Evolutionary conservation across 2,888 invertebrate genomes (phyloP).

Genomic region (Ferdinandea cuprea): DNA sequence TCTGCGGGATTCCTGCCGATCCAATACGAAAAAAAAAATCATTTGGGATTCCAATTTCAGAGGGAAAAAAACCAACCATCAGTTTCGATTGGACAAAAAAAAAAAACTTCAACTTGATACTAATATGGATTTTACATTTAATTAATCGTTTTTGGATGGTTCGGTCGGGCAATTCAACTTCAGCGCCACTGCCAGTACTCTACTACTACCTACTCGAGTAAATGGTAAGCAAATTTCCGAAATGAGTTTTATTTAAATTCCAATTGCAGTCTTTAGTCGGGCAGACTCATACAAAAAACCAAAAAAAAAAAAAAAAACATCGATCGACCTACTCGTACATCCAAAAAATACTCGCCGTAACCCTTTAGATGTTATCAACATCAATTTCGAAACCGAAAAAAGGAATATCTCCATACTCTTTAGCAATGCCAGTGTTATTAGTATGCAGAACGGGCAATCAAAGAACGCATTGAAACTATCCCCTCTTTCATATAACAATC

Average conservation of each 20-base stretch:
- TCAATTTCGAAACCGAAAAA: constrained; percentile 54
- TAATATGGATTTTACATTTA: constrained; percentile 77
- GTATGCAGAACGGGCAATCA: constrained; percentile 72
- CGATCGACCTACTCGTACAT: constrained; percentile 36
- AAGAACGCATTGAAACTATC: constrained; percentile 70
- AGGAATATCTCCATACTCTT: neutral
- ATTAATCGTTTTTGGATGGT: constrained; percentile 76
- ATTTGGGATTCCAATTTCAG: constrained; percentile 52
- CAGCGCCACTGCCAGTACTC: constrained; percentile 1
- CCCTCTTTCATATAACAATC: neutral
- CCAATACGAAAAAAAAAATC: constrained; percentile 44
- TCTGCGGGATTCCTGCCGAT: constrained; percentile 22
- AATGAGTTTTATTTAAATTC: constrained; percentile 72
- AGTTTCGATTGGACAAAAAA: constrained; percentile 10
- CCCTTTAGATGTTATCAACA: constrained; percentile 70
- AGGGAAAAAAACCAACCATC: constrained; percentile 16
- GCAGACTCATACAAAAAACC: neutral
- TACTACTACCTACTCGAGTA: neutral
- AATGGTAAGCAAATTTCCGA: constrained; percentile 52
- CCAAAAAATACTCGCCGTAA: constrained; percentile 30
- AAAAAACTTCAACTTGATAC: constrained; percentile 46
- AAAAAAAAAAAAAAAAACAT: too few species aligned
- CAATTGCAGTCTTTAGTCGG: constrained; percentile 57
- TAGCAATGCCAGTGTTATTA: constrained; percentile 63
- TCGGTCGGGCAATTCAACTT: constrained; percentile 2